Base-by-base conservation (phyloP, 2,888 invertebrate genomes). In the Venustoraphidia nigricollis region DNA sequence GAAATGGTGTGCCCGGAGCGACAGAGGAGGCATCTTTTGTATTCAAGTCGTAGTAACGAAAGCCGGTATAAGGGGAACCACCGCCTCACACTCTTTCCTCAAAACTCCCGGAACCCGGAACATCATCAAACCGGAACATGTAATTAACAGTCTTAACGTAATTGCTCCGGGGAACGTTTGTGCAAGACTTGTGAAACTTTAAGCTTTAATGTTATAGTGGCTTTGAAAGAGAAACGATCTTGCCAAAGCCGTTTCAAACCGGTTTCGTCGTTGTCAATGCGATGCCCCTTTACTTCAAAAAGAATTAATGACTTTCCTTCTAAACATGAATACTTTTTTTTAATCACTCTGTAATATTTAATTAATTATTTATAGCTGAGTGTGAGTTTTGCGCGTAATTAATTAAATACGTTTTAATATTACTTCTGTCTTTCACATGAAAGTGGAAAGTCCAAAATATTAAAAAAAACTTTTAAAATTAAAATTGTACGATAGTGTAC, bases 101-200 rank as follows among this genome's bases (percentile, higher is more conserved):
- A 48, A 46, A 39, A 49, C 48, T 36, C 42, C n/a, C 38, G 11
- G 13, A 11, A n/a, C 13, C 13, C 38, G 13, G n/a, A 38, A 13
- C 14, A 42, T 14, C 17, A 14, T 14, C 57, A 57, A 56, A 59
- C 57, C 58, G 59, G 61, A 62, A 61, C 63, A 62, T 62, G 65
- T 66, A 68, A 68, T 68, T 68, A 68, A 67, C 67, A 66, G 66
- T 62, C 66, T 66, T 66, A 65, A 62, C 64, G 62, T 67, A 68
- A 68, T 68, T 68, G 66, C 66, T 67, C 65, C 64, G 60, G 65
- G 67, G 64, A 67, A 67, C 67, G 66, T 68, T 68, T 67, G 27
- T 27, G 66, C 67, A 67, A 67, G 67, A 67, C 66, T 67, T 67
- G 68, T 45, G 17, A 45, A 68, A 67, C 67, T 67, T 66, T 63